These are phyloP conservation scores for Drosophila nr. perissopoda DNA, from an alignment of 2,888 invertebrate species.

Conservation along the genomic window DNA sequence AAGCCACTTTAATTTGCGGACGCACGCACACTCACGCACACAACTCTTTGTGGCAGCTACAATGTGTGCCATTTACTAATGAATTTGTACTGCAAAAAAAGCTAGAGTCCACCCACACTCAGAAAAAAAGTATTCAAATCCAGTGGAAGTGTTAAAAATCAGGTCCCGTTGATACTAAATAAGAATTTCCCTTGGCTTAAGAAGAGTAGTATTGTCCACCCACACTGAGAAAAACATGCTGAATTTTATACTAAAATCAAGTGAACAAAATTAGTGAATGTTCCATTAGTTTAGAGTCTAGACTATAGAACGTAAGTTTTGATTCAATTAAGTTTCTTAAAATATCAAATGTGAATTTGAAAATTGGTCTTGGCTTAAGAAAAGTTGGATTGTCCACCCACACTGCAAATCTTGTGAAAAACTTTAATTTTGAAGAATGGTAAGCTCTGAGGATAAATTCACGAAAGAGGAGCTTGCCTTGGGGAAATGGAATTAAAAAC, in stretches of 20 bases:
- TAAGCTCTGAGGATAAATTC: neutral
- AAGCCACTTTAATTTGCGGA: slow-evolving; percentile 64
- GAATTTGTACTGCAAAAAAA: slow-evolving; percentile 57
- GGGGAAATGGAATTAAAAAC: neutral
- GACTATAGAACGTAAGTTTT: neutral
- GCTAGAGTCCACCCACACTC: slow-evolving; percentile 49
- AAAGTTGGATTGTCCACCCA: neutral
- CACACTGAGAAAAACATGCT: neutral
- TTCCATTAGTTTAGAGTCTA: neutral
- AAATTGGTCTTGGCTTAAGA: neutral
- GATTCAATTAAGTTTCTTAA: neutral
- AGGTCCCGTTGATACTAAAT: neutral
- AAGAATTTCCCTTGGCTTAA: neutral
- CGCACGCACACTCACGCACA: slow-evolving; percentile 54
- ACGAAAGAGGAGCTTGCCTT: neutral
- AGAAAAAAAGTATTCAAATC: neutral
- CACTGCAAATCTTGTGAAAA: neutral
- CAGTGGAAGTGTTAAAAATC: neutral
- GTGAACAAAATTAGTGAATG: neutral
- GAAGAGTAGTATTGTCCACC: neutral
- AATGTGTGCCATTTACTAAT: slow-evolving; percentile 54
- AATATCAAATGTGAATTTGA: neutral
- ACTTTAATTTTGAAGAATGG: neutral
- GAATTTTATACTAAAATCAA: neutral
- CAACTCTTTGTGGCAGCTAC: slow-evolving; percentile 5